A percentile compares a stretch with the other conserved stretches of the same genome.
Conservation (phyloP, 2,797 vertebrate genomes). For the Platalea minor region DNA sequence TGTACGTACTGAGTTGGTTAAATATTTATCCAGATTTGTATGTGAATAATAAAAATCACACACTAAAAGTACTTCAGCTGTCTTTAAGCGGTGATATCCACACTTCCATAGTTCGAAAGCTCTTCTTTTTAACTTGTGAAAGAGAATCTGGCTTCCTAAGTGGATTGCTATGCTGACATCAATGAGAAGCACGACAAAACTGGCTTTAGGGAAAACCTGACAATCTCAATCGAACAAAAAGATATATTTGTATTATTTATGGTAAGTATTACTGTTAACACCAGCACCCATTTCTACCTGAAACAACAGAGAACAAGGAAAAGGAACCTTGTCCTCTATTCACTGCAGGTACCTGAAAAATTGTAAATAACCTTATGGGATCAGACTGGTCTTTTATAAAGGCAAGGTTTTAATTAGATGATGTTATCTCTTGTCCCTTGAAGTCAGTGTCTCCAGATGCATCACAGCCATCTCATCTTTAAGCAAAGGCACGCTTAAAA, state of each 20-base stretch:
- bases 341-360: background rate
- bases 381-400: background rate
- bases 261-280: background rate
- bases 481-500: background rate
- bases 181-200: background rate
- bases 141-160: background rate
- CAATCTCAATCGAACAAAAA: background rate
- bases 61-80: background rate
- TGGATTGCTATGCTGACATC: background rate
- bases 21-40: conserved; percentile 23
- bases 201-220: background rate
- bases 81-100: background rate
- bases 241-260: background rate
- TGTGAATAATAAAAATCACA: background rate
- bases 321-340: background rate
- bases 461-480: background rate
- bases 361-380: background rate
- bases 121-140: background rate
- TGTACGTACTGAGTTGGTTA: background rate
- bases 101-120: rapidly evolving
- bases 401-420: background rate
- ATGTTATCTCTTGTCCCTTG: background rate
- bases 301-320: background rate
- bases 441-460: background rate
- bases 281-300: background rate